Conservation (phyloP, 1,140 invertebrate species). For the Calycopis cecrops region DNA sequence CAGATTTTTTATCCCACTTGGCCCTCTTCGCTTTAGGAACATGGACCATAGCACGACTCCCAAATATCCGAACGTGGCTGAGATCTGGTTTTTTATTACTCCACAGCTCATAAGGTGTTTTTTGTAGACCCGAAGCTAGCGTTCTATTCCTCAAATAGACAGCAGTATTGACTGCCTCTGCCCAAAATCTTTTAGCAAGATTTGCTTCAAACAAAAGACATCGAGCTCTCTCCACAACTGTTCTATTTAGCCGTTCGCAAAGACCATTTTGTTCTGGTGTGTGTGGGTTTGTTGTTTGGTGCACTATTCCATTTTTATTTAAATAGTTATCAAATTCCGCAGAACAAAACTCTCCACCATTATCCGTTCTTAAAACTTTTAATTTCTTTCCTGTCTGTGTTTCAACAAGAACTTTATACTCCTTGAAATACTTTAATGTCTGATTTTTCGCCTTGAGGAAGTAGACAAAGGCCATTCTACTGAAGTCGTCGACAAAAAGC, state of each 20-base stretch:
- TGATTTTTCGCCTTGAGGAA: constrained; percentile 31
- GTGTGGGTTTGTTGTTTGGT: constrained; percentile 42
- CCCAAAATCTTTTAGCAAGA: constrained; percentile 27
- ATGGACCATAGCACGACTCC: constrained; percentile 10
- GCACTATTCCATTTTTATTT: constrained; percentile 7
- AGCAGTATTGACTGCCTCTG: constrained; percentile 2
- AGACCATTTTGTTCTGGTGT: constrained; percentile 69
- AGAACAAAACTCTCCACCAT: too few relatives aligned
- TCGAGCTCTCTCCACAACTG: constrained; percentile 18
- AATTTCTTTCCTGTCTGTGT: constrained; percentile 31
- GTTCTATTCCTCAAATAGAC: constrained; percentile 12
- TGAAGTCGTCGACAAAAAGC: constrained; percentile 21
- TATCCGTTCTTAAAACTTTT: constrained; percentile 14
- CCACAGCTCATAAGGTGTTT: constrained; percentile 13
- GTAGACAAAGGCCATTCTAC: constrained; percentile 22
- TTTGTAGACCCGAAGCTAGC: constrained; percentile 12
- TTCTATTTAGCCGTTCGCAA: constrained; percentile 40
- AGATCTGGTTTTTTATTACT: constrained; percentile 12
- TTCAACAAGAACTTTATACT: constrained; percentile 43
- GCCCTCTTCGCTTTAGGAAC: constrained; percentile 7
- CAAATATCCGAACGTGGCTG: constrained; percentile 12
- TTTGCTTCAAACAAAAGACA: constrained; percentile 18
- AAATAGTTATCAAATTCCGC: constrained; percentile 10
- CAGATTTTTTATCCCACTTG: constrained; percentile 21
- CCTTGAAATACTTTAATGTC: constrained; percentile 19